These are phyloP conservation scores for Osmerus mordax DNA, from an alignment of 2,113 vertebrate species.

Conservation along the genomic window DNA sequence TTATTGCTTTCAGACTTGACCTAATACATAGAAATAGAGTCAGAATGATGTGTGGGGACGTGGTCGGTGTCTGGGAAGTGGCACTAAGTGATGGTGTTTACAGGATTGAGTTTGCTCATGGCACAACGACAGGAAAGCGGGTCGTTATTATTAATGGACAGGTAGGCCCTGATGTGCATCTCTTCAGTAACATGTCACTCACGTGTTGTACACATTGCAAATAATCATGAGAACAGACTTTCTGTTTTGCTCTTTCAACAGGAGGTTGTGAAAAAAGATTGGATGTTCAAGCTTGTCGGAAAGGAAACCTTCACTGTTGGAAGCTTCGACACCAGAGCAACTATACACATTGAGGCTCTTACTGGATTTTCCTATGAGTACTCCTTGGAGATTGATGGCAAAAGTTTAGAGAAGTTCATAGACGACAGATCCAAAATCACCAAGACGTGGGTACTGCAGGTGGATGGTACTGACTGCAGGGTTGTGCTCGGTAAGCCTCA, in stretches of 20 bases:
- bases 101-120: constrained; percentile 91
- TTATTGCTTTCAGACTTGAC: background rate
- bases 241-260: constrained; percentile 46
- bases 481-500: constrained; percentile 84
- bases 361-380: constrained; percentile 91
- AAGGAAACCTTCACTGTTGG: constrained; percentile 89
- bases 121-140: constrained; percentile 90
- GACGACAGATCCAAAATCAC: constrained; percentile 83
- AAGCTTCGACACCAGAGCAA: constrained; percentile 78
- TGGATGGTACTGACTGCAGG: constrained; percentile 81
- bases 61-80: constrained; percentile 90
- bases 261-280: constrained; percentile 88
- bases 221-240: background rate
- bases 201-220: background rate
- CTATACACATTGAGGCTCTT: constrained; percentile 87
- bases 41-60: constrained; percentile 79
- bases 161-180: constrained; percentile 66
- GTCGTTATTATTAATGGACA: constrained; percentile 87
- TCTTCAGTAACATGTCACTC: background rate
- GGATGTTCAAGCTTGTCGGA: constrained; percentile 98
- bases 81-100: constrained; percentile 87
- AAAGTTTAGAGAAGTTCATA: constrained; percentile 86
- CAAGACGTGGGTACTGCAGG: constrained; percentile 82
- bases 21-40: background rate
- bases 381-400: constrained; percentile 86